Evolutionary conservation across 2,113 vertebrate genomes (phyloP), one percentile per base, ranked within the genome.

Genomic region (Monopterus albus): DNA sequence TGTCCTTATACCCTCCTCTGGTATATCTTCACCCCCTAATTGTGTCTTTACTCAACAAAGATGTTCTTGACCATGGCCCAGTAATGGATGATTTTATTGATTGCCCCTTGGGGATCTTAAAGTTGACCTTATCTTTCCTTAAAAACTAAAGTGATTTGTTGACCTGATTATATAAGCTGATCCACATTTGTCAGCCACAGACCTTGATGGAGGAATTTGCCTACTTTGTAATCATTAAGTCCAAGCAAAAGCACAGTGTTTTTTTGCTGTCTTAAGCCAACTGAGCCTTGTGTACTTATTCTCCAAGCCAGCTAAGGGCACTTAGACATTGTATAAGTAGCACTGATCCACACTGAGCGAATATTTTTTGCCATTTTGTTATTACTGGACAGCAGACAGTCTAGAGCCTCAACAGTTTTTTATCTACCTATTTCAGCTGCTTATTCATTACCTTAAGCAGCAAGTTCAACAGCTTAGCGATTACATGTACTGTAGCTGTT

Each of bases 181-280:
- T 75, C 69, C 59, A 77, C 60, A 85, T 86, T 84, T 87, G 58
- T 11, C 71, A 71, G 80, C 61, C 43, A 50, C 46, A 6, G 31
- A 35, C 76, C 81, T 88, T 87, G 78, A 85, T 82, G 74, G 38
- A 61, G 68, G 82, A 80, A 82, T 83, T 84, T 84, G 73, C 69
- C 85, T 62, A 78, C 62, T 83, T 87, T 83, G 72, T 67, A 72
- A 82, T 75, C 47, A 63, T 75, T 73, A 47, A 61, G 74, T 78
- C 70, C 9, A 15, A 80, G 75, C 56, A 47, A 14, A 50, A 2
- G 20, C 59, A 89, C 86, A 90, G 87, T 75, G 29, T 23, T 51
- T 76, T 72, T 72, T 81, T 88, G 81, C 84, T 56, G 5, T 12
- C n/a, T 20, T 72, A 80, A 80, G 79, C 79, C 29, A 58, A 25